Conservation (phyloP, 2,888 invertebrate species). For the Gandaritis pyraliata region DNA sequence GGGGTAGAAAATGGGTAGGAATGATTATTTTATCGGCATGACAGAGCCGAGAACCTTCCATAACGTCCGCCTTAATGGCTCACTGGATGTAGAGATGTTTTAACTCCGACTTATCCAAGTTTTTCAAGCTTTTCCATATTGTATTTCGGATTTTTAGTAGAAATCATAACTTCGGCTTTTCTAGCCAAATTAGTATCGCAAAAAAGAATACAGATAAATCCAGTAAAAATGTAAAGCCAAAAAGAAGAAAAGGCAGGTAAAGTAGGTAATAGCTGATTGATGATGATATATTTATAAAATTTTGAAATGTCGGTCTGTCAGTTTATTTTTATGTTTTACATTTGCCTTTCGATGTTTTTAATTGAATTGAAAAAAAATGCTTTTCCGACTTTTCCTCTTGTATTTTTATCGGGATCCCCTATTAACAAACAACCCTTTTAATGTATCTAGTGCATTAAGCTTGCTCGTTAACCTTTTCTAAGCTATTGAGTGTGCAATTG, state of each 20-base stretch:
- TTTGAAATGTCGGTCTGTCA: too few relatives aligned
- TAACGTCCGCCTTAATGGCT: slow-evolving; percentile 23
- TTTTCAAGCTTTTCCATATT: background rate
- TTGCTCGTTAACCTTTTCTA: slow-evolving; percentile 1
- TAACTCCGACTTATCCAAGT: background rate
- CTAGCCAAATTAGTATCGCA: too few relatives aligned
- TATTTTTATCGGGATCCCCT: background rate
- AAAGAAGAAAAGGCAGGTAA: too few relatives aligned
- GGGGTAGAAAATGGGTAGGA: slow-evolving; percentile 3
- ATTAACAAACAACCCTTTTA: slow-evolving; percentile 1
- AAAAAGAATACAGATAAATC: too few relatives aligned
- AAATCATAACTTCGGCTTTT: background rate
- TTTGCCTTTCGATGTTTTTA: too few relatives aligned
- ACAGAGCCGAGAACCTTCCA: slow-evolving; percentile 30
- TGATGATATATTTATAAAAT: too few relatives aligned
- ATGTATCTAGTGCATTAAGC: background rate
- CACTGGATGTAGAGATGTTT: slow-evolving; percentile 2
- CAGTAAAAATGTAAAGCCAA: too few relatives aligned
- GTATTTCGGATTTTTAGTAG: background rate
- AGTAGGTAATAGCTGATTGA: too few relatives aligned
- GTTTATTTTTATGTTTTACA: too few relatives aligned
- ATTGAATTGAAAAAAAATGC: background rate
- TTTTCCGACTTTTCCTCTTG: background rate
- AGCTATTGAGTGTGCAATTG: background rate
- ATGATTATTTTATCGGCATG: slow-evolving; percentile 24